phyloP scores from a whole-genome alignment of 2,888 invertebrate species.

The Cylloceria caligata region DNA sequence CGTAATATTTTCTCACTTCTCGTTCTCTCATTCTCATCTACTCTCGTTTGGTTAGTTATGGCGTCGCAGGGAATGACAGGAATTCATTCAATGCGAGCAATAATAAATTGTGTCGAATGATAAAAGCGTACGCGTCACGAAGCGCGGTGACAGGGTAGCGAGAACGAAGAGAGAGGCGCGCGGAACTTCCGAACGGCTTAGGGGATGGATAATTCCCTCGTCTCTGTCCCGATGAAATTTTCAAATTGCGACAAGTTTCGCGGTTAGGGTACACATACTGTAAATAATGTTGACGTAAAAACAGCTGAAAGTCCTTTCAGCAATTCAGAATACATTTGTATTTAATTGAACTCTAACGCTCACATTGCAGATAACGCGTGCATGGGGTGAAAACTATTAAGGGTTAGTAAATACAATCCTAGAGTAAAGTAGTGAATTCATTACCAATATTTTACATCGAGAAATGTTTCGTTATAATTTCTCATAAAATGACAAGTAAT shows the following conservation, averaged over 20 bases:
- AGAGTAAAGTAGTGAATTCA: too few relatives aligned
- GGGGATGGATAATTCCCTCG: slow-evolving; percentile 64
- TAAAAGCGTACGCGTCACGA: slow-evolving; percentile 24
- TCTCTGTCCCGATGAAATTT: slow-evolving; percentile 66
- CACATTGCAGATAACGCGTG: too few relatives aligned
- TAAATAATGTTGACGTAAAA: too few relatives aligned
- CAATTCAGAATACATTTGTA: slow-evolving; percentile 7
- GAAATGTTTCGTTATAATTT: too few relatives aligned
- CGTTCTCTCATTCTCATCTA: slow-evolving; percentile 50
- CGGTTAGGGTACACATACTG: slow-evolving; percentile 42
- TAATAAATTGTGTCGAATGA: slow-evolving; percentile 66
- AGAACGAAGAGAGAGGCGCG: slow-evolving; percentile 23
- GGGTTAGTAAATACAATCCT: too few relatives aligned
- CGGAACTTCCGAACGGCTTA: slow-evolving; percentile 53
- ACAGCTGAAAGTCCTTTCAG: too few relatives aligned
- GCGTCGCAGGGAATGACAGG: not conserved
- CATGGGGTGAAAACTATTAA: too few relatives aligned
- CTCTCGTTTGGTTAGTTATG: slow-evolving; percentile 57
- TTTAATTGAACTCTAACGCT: too few relatives aligned
- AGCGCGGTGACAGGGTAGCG: slow-evolving; percentile 28
- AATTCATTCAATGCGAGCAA: slow-evolving; percentile 57
- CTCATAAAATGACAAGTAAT: too few relatives aligned
- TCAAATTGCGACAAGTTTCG: slow-evolving; percentile 67
- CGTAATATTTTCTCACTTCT: slow-evolving; percentile 15
- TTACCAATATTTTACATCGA: too few relatives aligned